These are phyloP conservation scores for Lycodopsis pacificus DNA, from an alignment of 2,797 vertebrate species.

Conservation along the genomic window DNA sequence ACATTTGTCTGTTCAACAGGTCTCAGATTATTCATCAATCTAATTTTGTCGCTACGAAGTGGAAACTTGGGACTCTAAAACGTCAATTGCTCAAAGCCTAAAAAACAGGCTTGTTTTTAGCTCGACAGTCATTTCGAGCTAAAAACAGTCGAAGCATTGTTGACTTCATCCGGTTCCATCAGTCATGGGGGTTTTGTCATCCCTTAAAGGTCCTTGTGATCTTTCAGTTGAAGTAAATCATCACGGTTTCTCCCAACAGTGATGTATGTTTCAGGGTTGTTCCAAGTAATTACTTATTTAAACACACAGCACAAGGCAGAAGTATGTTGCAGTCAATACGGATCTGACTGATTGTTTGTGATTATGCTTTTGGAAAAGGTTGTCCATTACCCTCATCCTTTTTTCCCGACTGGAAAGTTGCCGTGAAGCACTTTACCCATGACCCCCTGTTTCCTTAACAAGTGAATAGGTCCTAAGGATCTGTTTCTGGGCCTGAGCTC, in stretches of 20 bases:
- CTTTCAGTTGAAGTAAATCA: slow-evolving; percentile 38
- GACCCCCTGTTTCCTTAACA: slow-evolving; percentile 74
- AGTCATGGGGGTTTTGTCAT: slow-evolving; percentile 55
- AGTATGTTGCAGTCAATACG: slow-evolving; percentile 34
- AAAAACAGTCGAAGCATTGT: slow-evolving; percentile 4
- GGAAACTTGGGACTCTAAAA: slow-evolving; percentile 3
- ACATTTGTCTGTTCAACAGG: neutral
- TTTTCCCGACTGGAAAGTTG: slow-evolving; percentile 62
- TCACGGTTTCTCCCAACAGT: slow-evolving; percentile 21
- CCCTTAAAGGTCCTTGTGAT: slow-evolving; percentile 33
- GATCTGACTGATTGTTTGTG: slow-evolving; percentile 61
- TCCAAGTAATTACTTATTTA: slow-evolving; percentile 35
- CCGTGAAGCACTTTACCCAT: slow-evolving; percentile 72
- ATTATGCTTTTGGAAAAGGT: slow-evolving; percentile 59
- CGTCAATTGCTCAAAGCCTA: neutral
- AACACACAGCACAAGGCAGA: slow-evolving; percentile 22
- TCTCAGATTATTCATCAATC: slow-evolving; percentile 5
- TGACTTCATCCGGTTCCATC: slow-evolving; percentile 45
- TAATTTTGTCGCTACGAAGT: slow-evolving; percentile 1
- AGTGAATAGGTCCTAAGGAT: slow-evolving; percentile 69
- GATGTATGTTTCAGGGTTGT: slow-evolving; percentile 17
- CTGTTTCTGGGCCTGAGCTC: slow-evolving; percentile 64
- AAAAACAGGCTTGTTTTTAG: slow-evolving; percentile 19
- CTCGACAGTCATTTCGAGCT: neutral
- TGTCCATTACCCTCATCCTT: slow-evolving; percentile 38